Evolutionary conservation across 2,797 vertebrate genomes (phyloP), one percentile per base, ranked within the genome.

Genomic region (Falco berigora): DNA sequence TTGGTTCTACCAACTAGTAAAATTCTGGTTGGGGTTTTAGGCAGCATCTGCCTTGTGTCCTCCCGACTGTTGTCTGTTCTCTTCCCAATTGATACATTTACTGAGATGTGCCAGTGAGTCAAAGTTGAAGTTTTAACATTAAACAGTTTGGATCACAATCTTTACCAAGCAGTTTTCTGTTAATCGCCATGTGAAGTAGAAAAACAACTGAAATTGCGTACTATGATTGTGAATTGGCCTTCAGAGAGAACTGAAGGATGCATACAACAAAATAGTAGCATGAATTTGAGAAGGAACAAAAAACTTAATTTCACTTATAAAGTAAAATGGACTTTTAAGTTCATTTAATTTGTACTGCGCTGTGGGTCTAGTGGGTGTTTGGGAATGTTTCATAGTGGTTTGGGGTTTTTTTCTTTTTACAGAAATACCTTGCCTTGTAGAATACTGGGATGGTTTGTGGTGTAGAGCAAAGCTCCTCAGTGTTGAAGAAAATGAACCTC

Each of bases 391-490:
- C 32, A 9, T 80, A 30, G 21, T 38, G 18, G 17, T 44, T 17
- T 44, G 42, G 7, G 42, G 7, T 73, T 89, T 81, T 93, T 59
- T 67, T 96, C 22, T 68, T 82, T 96, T 96, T 96, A 30, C 95
- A 99, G 99, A 98, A 34, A 97, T 97, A 96, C 98, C 98, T 10
- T 99, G 99, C 97, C 98, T 99, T 95, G 99, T 98, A 20, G 96
- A 99, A 91, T 99, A 99, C 97, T 97, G 94, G 17, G 99, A 99
- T 93, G 98, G 98, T 9, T 97, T 96, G 34, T 99, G 98, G 98
- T 99, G 99, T 71, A 98, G 99, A 92, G 99, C 98, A 73, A 98
- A 98, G 84, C 82, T 99, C 38, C 86, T 98, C 34, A 97, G 97
- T 17, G 38, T 99, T 96, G 93, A 94, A 96, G 97, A 98, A 68